A percentile compares a stretch with the other conserved stretches of the same genome.
Conservation (phyloP, 1,140 invertebrate genomes). For the Drosophila arizonae region DNA sequence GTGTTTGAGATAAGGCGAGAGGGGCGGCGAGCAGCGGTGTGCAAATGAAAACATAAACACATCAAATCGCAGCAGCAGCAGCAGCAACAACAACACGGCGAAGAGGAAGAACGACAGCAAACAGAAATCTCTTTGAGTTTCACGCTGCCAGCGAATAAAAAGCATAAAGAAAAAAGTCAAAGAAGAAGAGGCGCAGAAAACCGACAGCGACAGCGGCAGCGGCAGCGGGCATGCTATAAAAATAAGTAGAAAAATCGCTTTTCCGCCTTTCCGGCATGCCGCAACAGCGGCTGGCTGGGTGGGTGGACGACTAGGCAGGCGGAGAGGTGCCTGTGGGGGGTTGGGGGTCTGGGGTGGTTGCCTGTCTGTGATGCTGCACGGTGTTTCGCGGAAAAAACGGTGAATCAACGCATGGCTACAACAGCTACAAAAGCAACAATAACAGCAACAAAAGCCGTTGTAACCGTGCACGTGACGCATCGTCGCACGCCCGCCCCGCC, state of each 20-base stretch:
- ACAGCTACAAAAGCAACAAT: slow-evolving; percentile 60
- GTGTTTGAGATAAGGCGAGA: neutral
- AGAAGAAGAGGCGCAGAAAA: slow-evolving; percentile 7
- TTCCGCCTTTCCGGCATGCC: slow-evolving; percentile 54
- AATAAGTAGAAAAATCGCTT: slow-evolving; percentile 79
- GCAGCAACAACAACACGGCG: slow-evolving; percentile 23
- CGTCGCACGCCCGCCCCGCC: slow-evolving; percentile 5
- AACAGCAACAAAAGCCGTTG: slow-evolving; percentile 59
- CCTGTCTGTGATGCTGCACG: slow-evolving; percentile 52
- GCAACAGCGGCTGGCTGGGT: slow-evolving; percentile 36
- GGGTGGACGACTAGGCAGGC: slow-evolving; percentile 5
- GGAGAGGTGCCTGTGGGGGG: neutral
- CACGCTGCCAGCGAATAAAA: slow-evolving; percentile 37
- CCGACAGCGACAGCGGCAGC: slow-evolving; percentile 31
- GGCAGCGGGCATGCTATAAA: slow-evolving; percentile 56
- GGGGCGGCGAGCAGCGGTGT: neutral
- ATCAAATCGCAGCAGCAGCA: slow-evolving; percentile 67
- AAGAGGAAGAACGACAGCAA: slow-evolving; percentile 49
- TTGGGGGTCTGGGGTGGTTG: neutral
- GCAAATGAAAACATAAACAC: slow-evolving; percentile 63
- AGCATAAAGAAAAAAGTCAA: slow-evolving; percentile 7
- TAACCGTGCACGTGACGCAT: slow-evolving; percentile 70
- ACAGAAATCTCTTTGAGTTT: slow-evolving; percentile 67
- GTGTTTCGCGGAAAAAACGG: slow-evolving; percentile 74
- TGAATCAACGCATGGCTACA: slow-evolving; percentile 64